Conservation (phyloP, 2,113 vertebrate species). For the Paraplagusia blochii region DNA sequence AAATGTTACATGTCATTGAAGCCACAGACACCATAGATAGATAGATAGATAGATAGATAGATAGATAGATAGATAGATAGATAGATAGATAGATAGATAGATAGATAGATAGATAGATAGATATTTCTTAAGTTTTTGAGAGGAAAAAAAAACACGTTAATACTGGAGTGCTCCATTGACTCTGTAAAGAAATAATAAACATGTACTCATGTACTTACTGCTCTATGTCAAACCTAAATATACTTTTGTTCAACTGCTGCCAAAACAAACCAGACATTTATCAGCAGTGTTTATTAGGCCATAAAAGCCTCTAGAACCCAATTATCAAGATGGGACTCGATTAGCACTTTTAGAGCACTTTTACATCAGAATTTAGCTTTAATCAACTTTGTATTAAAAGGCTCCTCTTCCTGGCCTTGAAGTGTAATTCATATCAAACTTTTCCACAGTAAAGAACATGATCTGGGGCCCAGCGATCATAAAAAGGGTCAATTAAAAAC, state of each 20-base stretch:
- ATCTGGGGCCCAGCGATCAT: constrained; percentile 4
- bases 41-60: no score
- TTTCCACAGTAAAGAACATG: neutral
- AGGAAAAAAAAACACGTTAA: neutral
- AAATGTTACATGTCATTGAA: constrained; percentile 31
- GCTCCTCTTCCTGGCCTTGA: constrained; percentile 5
- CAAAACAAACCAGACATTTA: neutral
- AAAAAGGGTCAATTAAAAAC: constrained; percentile 34
- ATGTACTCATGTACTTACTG: neutral
- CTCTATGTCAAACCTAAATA: neutral
- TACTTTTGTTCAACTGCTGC: neutral
- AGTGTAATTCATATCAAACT: constrained; percentile 23
- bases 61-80: no score
- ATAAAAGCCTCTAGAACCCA: neutral
- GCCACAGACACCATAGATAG: constrained; percentile 2
- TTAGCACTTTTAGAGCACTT: neutral
- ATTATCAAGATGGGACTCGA: neutral
- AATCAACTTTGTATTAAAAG: constrained; percentile 43
- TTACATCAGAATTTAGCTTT: neutral
- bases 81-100: no score
- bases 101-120: no score
- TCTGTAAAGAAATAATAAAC: neutral
- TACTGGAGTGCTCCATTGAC: neutral
- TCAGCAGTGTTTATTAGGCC: neutral
- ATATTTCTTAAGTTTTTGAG: no score